Conservation (phyloP, 2,797 vertebrate genomes). For the Prionace glauca region DNA sequence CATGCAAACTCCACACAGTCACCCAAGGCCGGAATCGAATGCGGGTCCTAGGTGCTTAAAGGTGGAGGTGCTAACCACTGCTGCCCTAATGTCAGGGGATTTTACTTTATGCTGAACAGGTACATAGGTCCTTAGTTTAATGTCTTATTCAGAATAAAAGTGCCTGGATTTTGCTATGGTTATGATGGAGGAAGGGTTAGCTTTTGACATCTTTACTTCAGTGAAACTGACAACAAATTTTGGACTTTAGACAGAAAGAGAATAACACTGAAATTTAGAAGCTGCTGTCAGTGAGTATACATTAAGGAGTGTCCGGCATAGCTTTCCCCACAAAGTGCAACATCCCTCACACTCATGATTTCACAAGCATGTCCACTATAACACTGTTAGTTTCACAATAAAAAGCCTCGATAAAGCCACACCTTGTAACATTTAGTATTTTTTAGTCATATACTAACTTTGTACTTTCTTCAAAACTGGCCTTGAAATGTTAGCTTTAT, state of each 20-base stretch:
- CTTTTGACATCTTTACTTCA: neutral
- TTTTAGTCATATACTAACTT: neutral
- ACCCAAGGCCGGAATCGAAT: too few species aligned
- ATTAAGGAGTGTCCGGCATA: too few species aligned
- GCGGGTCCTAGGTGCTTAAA: too few species aligned
- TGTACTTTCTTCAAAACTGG: neutral
- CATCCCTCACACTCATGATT: neutral
- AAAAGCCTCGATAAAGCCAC: neutral
- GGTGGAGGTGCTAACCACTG: too few species aligned
- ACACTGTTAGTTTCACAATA: neutral
- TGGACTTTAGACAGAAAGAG: neutral
- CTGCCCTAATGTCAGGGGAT: neutral
- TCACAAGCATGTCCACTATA: neutral
- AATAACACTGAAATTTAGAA: neutral
- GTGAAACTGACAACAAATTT: neutral
- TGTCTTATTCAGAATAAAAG: neutral
- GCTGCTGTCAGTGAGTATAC: neutral
- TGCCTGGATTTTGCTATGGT: neutral
- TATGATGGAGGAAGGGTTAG: neutral
- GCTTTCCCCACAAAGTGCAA: neutral
- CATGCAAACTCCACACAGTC: too few species aligned
- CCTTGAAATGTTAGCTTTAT: neutral
- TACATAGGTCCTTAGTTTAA: neutral
- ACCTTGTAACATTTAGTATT: neutral
- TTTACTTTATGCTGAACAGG: neutral